Evolutionary conservation across 2,797 vertebrate genomes (phyloP), one percentile per base, ranked within the genome.

Genomic region (Aplochiton taeniatus): DNA sequence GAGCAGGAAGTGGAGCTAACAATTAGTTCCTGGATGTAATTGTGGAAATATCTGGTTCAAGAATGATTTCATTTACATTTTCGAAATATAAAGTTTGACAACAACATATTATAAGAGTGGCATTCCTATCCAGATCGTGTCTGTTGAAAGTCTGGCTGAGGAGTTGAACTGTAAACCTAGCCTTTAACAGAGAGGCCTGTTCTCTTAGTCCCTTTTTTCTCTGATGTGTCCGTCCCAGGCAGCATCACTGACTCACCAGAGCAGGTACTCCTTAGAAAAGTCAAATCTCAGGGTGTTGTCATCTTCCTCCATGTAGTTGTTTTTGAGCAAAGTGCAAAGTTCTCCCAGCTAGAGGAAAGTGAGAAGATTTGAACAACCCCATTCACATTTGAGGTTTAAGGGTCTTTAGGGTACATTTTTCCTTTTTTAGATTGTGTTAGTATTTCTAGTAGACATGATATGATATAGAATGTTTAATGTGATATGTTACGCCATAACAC

Each of bases 191-290:
- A 7, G 7, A 9, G 12, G 10, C 6, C 9, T 8, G 42, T 5
- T 58, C n/a, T 9, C 43, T 58, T 58, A 31, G 31, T 31, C 31
- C 6, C 31, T 31, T 31, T 31, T 31, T 31, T 31, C 3, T 31
- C 31, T 31, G 31, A 31, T 31, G 31, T 31, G 31, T 31, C 31
- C 31, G 6, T 31, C 31, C 31, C 31, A 31, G 6, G 31, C 31
- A 31, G 31, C 31, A 31, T 3, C 3, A 6, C 31, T 31, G 31
- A 60, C 92, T 93, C 82, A 99, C 97, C 97, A 99, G 47, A 93
- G 86, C 65, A 99, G 91, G 84, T 97, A 97, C 72, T 97, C 94
- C 0, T 87, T 91, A 1, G 94, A 94, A 83, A 97, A 98, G 78
- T 95, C 91, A 61, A 89, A 92, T 14, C 94, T 93, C 85, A 97